Percentiles rank a stretch among this genome's conserved stretches.
phyloP scores from a whole-genome alignment of 2,888 invertebrate species.

The Platerodrilus igneus region DNA sequence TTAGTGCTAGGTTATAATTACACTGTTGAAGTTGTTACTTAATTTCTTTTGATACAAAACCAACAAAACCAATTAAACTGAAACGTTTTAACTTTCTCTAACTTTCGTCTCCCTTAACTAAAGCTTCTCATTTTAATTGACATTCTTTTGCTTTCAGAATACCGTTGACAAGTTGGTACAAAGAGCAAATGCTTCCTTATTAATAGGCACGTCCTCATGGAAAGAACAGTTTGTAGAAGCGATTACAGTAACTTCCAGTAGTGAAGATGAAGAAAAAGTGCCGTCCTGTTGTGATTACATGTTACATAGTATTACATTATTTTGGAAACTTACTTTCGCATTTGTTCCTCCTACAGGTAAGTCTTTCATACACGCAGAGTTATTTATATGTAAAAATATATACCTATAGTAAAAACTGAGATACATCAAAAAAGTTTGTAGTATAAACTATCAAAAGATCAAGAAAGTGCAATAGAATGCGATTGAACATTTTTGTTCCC shows the following conservation, averaged over 20 bases:
- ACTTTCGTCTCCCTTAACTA: too few species aligned
- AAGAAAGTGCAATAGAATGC: too few species aligned
- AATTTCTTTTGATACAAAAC: too few species aligned
- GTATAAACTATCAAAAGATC: too few species aligned
- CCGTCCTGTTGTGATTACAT: constrained; percentile 91
- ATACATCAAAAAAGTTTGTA: too few species aligned
- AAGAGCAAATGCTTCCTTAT: constrained; percentile 90
- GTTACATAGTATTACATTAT: constrained; percentile 91
- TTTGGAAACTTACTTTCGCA: constrained; percentile 98
- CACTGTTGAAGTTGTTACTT: too few species aligned
- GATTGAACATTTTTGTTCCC: too few species aligned
- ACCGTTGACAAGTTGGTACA: constrained; percentile 98
- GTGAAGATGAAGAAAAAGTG: constrained; percentile 56
- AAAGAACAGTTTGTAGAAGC: constrained; percentile 98
- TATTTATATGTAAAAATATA: neutral
- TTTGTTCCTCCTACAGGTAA: constrained; percentile 96
- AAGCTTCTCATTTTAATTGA: too few species aligned
- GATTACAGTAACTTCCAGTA: constrained; percentile 87
- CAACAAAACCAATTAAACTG: too few species aligned
- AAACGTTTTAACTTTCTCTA: too few species aligned
- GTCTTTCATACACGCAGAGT: constrained; percentile 25
- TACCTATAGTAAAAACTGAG: too few species aligned
- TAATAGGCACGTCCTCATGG: constrained; percentile 97
- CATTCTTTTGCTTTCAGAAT: constrained; percentile 60
- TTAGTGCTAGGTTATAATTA: too few species aligned